These are phyloP conservation scores for Sarcophaga rosellei DNA, from an alignment of 2,888 invertebrate genomes.

Conservation along the genomic window DNA sequence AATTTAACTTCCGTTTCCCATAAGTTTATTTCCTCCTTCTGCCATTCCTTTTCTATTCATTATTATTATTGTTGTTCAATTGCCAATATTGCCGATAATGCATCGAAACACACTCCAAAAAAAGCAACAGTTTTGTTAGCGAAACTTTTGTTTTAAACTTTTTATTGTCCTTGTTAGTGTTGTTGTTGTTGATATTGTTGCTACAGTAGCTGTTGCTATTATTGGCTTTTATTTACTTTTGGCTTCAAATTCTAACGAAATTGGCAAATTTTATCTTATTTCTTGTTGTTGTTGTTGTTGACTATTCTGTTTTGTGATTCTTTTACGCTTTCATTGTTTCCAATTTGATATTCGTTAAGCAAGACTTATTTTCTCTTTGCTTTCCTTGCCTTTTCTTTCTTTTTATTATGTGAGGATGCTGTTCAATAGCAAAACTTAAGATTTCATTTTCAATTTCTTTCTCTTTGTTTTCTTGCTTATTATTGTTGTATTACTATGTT, in stretches of 20 bases:
- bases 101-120: neutral
- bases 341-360: conserved; percentile 51
- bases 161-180: too few relatives aligned
- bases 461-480: too few relatives aligned
- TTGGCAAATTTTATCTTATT: conserved; percentile 45
- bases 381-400: too few relatives aligned
- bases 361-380: conserved; percentile 20
- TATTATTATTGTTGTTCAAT: neutral
- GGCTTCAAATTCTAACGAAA: neutral
- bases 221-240: conserved; percentile 22
- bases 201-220: neutral
- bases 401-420: neutral
- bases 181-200: neutral
- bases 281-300: neutral
- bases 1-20: neutral
- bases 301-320: conserved; percentile 25
- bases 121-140: neutral
- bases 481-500: neutral
- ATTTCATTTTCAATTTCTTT: conserved; percentile 17
- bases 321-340: conserved; percentile 27
- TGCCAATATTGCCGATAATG: neutral
- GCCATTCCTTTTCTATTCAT: neutral
- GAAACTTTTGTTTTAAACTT: neutral
- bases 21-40: neutral
- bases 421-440: conserved; percentile 55